Evolutionary conservation across 1,140 invertebrate genomes (phyloP).

Genomic region (Tetraneura akinire): DNA sequence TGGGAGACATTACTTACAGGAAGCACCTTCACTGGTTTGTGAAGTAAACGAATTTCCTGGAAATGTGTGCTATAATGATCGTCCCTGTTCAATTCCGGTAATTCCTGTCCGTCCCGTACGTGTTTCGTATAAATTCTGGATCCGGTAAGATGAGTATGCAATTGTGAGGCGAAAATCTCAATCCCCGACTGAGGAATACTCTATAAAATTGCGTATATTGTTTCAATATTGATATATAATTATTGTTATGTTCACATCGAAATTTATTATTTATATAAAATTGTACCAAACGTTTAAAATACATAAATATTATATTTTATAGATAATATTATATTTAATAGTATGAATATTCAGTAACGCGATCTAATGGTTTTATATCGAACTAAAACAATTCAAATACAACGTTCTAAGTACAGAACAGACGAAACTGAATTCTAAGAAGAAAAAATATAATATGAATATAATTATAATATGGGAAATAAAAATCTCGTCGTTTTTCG

Average conservation of each 20-base stretch:
- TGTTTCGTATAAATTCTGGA: slow-evolving; percentile 82
- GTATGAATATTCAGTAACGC: not conserved
- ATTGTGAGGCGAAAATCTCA: slow-evolving; percentile 90
- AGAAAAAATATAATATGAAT: too few relatives aligned
- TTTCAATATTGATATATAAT: not conserved
- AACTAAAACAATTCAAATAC: too few relatives aligned
- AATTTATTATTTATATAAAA: too few relatives aligned
- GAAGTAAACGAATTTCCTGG: slow-evolving; percentile 91
- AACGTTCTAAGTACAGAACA: too few relatives aligned
- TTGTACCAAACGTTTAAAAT: too few relatives aligned
- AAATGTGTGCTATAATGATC: slow-evolving; percentile 98
- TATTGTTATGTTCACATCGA: not conserved
- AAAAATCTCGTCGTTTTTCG: too few relatives aligned
- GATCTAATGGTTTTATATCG: not conserved
- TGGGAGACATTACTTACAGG: slow-evolving; percentile 70
- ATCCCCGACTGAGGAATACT: slow-evolving; percentile 83
- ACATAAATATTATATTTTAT: too few relatives aligned
- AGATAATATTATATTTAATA: not conserved
- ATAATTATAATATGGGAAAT: too few relatives aligned
- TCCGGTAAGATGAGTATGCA: slow-evolving; percentile 96
- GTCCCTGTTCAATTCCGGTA: slow-evolving; percentile 86
- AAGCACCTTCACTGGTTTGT: slow-evolving; percentile 74
- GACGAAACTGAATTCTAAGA: too few relatives aligned
- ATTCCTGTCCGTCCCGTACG: slow-evolving; percentile 72
- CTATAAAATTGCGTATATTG: slow-evolving; percentile 59